These are phyloP conservation scores for Euzetes globulus DNA, from an alignment of 2,888 invertebrate genomes.

Conservation along the genomic window DNA sequence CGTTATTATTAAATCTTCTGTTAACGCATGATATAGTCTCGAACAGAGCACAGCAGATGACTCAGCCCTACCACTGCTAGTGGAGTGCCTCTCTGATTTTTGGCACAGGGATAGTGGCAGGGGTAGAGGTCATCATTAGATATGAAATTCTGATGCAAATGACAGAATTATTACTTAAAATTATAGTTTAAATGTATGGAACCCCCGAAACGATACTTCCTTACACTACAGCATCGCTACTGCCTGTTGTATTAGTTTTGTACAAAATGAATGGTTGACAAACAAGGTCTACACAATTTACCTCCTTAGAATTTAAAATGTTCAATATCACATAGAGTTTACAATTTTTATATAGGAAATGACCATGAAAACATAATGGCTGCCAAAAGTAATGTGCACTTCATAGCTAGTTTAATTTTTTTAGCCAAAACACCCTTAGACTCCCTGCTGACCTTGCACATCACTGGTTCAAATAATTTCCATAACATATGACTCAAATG, in stretches of 20 bases:
- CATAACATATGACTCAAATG: slow-evolving; percentile 12
- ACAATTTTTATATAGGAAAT: too few relatives aligned
- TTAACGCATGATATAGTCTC: slow-evolving; percentile 16
- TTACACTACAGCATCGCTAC: not conserved
- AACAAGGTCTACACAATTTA: too few relatives aligned
- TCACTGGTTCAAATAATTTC: not conserved
- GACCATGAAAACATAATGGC: too few relatives aligned
- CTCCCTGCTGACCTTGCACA: too few relatives aligned
- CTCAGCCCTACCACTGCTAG: not conserved
- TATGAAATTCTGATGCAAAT: slow-evolving; percentile 20
- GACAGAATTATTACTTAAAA: slow-evolving; percentile 16
- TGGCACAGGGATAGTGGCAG: not conserved
- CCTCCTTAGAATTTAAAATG: too few relatives aligned
- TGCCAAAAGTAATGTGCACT: too few relatives aligned
- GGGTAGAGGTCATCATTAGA: slow-evolving; percentile 18
- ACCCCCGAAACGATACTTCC: slow-evolving; percentile 10
- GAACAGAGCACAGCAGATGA: not conserved
- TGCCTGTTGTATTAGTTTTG: not conserved
- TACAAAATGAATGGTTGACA: too few relatives aligned
- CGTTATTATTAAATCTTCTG: slow-evolving; percentile 15
- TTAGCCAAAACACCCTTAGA: too few relatives aligned
- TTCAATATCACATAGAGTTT: too few relatives aligned
- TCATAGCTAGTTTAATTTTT: too few relatives aligned
- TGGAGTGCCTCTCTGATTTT: slow-evolving; percentile 12
- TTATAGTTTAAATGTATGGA: not conserved